Percentiles rank a stretch among this genome's conserved stretches.
These are phyloP conservation scores for Myiagra hebetior DNA, from an alignment of 2,113 vertebrate genomes.

Conservation along the genomic window DNA sequence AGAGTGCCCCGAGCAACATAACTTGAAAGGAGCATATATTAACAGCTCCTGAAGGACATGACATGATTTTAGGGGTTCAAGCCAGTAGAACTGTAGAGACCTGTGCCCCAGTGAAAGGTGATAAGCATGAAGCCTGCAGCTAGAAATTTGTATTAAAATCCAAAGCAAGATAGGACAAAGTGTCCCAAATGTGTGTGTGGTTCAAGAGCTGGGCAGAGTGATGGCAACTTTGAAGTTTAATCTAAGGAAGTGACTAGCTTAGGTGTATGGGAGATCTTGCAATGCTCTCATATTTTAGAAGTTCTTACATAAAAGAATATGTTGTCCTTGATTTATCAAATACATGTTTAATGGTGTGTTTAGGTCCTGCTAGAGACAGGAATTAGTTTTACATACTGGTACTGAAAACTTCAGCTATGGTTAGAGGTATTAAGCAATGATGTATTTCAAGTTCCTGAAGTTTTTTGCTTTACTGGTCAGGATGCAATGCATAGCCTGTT, in stretches of 20 bases:
- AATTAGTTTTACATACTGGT: not conserved
- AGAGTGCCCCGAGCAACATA: not conserved
- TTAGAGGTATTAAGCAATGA: not conserved
- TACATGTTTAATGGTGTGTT: accelerated
- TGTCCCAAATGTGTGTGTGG: not conserved
- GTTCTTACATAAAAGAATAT: not conserved
- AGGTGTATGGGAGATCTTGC: not conserved
- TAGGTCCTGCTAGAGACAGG: not conserved
- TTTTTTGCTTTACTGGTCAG: not conserved
- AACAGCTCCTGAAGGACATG: not conserved
- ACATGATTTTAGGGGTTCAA: not conserved
- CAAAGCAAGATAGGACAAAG: not conserved
- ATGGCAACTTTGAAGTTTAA: not conserved
- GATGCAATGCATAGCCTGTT: not conserved
- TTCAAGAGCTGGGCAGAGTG: not conserved
- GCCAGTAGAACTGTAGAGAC: not conserved
- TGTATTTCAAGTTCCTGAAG: not conserved
- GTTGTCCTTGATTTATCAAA: not conserved
- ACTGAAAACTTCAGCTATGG: not conserved
- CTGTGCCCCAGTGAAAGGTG: not conserved
- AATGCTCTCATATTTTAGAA: not conserved
- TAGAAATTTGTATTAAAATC: not conserved
- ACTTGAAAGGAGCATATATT: not conserved
- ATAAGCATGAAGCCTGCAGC: not conserved
- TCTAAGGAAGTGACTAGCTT: not conserved